phyloP scores from a whole-genome alignment of 2,888 invertebrate species.

The Caenorhabditis angaria region DNA sequence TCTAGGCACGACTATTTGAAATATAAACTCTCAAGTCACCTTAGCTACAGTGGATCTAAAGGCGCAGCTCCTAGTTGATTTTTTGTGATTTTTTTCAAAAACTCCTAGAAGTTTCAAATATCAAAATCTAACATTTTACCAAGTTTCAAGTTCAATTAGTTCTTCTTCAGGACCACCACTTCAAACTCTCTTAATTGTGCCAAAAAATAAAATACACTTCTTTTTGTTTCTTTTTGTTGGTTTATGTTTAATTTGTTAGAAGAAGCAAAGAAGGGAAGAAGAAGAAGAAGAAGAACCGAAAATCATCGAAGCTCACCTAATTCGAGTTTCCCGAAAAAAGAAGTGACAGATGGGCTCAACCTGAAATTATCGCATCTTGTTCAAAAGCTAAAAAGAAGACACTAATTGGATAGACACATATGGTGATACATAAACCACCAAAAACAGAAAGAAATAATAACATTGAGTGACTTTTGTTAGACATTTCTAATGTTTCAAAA shows the following conservation, averaged over 20 bases:
- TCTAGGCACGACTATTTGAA: no score
- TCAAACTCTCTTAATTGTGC: no score
- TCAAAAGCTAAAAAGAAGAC: background rate
- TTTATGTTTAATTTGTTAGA: background rate
- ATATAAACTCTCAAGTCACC: no score
- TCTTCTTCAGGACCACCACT: no score
- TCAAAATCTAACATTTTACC: no score
- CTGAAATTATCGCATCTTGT: background rate
- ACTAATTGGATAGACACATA: constrained; percentile 4
- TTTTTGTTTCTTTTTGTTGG: background rate
- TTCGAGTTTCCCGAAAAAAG: background rate
- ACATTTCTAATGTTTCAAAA: no score
- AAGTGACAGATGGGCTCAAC: background rate
- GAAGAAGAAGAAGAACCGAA: background rate
- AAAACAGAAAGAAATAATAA: background rate
- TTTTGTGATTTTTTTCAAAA: no score
- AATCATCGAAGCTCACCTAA: constrained; percentile 4
- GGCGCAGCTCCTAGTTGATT: no score
- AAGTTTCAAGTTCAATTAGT: no score
- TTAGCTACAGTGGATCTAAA: no score
- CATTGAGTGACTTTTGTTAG: constrained; percentile 1
- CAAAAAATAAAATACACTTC: no score
- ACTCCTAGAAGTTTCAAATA: no score
- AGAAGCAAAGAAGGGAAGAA: background rate
- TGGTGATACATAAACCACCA: background rate